A percentile compares a stretch with the other conserved stretches of the same genome.
Evolutionary conservation across 2,888 invertebrate genomes (phyloP).

Genomic region (Tanypteryx hageni): DNA sequence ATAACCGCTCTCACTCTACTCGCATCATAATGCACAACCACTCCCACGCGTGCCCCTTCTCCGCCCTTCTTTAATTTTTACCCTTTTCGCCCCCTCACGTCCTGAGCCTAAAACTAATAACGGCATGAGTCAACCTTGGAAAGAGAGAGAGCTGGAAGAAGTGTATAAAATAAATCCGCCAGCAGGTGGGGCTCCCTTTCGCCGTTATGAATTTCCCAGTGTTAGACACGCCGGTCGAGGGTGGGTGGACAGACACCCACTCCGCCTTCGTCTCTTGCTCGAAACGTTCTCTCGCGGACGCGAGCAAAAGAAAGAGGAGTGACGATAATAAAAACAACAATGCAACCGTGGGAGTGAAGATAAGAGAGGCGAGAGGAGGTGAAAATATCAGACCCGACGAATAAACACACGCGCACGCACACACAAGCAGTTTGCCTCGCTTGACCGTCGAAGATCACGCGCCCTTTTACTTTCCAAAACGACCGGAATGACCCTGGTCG

Average conservation of each 20-base stretch:
- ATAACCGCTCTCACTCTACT: not conserved
- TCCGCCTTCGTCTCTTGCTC: not conserved
- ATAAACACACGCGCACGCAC: too few species aligned
- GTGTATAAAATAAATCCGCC: not conserved
- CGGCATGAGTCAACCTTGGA: not conserved
- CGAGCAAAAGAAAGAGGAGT: not conserved
- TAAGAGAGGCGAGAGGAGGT: not conserved
- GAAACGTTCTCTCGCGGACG: not conserved
- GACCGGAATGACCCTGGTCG: too few species aligned
- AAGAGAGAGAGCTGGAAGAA: not conserved
- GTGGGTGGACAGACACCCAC: not conserved
- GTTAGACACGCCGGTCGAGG: not conserved
- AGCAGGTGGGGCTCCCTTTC: not conserved
- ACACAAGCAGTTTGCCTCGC: too few species aligned
- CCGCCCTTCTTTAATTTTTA: not conserved
- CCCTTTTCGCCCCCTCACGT: not conserved
- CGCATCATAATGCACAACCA: not conserved
- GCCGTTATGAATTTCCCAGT: slow-evolving; percentile 14
- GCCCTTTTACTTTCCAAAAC: too few species aligned
- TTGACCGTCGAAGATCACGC: too few species aligned
- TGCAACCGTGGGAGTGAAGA: not conserved
- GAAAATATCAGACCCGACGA: too few species aligned
- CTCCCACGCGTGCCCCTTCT: not conserved
- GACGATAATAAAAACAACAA: not conserved
- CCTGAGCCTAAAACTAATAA: not conserved